A percentile compares a stretch with the other conserved stretches of the same genome.
phyloP scores from a whole-genome alignment of 1,140 invertebrate species.

The Lasioglossum albipes region DNA sequence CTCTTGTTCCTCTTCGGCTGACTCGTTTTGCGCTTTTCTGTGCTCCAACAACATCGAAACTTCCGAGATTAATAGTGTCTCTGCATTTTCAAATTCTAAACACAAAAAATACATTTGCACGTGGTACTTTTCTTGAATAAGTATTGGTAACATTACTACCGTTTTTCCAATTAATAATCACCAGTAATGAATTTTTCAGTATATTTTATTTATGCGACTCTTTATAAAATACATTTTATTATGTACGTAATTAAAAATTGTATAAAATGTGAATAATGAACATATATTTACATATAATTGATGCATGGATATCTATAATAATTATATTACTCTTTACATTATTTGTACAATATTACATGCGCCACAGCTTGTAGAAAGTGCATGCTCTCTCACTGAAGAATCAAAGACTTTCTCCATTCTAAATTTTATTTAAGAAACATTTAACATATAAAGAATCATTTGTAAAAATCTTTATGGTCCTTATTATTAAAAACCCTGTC shows the following conservation, averaged over 20 bases:
- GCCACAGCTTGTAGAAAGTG: too few species aligned
- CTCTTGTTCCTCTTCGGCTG: constrained; percentile 98
- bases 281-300: constrained; percentile 1
- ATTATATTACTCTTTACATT: not conserved
- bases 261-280: constrained; percentile 16
- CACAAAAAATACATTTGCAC: constrained; percentile 59
- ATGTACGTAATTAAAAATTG: not conserved
- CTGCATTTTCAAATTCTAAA: constrained; percentile 98
- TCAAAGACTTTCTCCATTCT: too few species aligned
- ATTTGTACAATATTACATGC: not conserved
- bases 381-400: too few species aligned
- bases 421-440: too few species aligned
- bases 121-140: not conserved
- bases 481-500: too few species aligned
- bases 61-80: constrained; percentile 98
- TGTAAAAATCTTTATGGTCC: too few species aligned
- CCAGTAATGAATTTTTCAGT: not conserved
- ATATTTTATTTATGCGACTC: constrained; percentile 6
- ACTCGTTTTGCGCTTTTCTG: constrained; percentile 98
- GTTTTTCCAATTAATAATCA: not conserved
- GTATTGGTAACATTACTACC: not conserved
- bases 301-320: not conserved
- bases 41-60: constrained; percentile 99
- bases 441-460: too few species aligned
- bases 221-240: constrained; percentile 24